These are phyloP conservation scores for Halictus rubicundus DNA, from an alignment of 1,140 invertebrate genomes.

Conservation along the genomic window DNA sequence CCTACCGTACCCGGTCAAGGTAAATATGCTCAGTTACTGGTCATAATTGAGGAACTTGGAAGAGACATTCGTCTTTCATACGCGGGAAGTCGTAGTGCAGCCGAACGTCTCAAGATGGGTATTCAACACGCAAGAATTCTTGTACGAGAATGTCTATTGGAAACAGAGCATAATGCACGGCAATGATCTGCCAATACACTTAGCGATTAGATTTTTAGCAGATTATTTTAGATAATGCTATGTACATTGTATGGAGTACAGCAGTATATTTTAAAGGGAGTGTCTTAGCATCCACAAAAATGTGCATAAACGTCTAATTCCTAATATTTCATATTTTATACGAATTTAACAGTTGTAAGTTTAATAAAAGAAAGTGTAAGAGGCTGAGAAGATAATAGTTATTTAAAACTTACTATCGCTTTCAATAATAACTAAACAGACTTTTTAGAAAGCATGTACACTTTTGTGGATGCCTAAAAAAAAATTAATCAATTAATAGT, in stretches of 20 bases:
- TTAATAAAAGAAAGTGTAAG: slow-evolving; percentile 26
- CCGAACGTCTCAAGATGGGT: slow-evolving; percentile 89
- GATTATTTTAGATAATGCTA: slow-evolving; percentile 68
- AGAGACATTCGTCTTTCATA: slow-evolving; percentile 91
- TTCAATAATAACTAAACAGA: slow-evolving; percentile 10
- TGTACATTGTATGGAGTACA: slow-evolving; percentile 49
- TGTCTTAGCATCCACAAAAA: slow-evolving; percentile 48
- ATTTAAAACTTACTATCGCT: slow-evolving; percentile 1
- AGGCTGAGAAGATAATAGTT: slow-evolving; percentile 15
- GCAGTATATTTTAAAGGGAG: slow-evolving; percentile 53
- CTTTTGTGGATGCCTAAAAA: slow-evolving; percentile 46
- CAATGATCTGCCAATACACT: slow-evolving; percentile 77
- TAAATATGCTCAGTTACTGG: slow-evolving; percentile 89
- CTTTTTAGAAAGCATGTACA: slow-evolving; percentile 5
- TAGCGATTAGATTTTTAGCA: slow-evolving; percentile 68
- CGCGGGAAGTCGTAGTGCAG: slow-evolving; percentile 89
- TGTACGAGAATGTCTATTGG: slow-evolving; percentile 90
- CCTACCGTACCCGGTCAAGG: slow-evolving; percentile 77
- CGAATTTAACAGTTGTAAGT: slow-evolving; percentile 29
- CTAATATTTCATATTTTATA: slow-evolving; percentile 44
- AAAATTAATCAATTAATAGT: slow-evolving; percentile 37
- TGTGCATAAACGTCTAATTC: slow-evolving; percentile 16
- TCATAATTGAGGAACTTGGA: slow-evolving; percentile 92
- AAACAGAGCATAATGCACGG: slow-evolving; percentile 88
- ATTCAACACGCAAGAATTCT: slow-evolving; percentile 90